A percentile compares a stretch with the other conserved stretches of the same genome.
These are phyloP conservation scores for Sycophaga agraensis DNA, from an alignment of 1,140 invertebrate genomes.

Conservation along the genomic window DNA sequence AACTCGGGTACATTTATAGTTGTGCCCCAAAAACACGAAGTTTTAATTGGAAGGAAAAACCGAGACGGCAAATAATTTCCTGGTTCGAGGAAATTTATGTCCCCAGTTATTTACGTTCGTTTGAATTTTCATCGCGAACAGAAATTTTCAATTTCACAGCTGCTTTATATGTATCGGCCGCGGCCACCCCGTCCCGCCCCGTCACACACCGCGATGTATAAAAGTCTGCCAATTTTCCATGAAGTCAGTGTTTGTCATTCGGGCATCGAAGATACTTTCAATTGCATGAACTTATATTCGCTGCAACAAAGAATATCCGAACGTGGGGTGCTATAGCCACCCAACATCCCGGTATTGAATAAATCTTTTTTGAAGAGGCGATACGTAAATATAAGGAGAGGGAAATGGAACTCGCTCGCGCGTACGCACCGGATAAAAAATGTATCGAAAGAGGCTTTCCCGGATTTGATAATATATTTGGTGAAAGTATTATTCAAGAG, in stretches of 20 bases:
- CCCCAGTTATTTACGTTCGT: background rate
- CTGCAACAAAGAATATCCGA: background rate
- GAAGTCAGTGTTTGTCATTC: background rate
- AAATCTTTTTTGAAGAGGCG: slow-evolving; percentile 23
- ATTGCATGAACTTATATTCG: slow-evolving; percentile 11
- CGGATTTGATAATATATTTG: too few species aligned
- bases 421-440: background rate
- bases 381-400: slow-evolving; percentile 4
- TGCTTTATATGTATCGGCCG: background rate
- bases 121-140: background rate
- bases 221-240: background rate
- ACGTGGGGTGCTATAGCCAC: background rate
- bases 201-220: background rate
- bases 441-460: background rate
- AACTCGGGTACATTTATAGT: too few species aligned
- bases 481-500: too few species aligned
- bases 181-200: too few species aligned
- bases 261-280: background rate
- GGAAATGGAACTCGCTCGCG: background rate
- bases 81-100: too few species aligned
- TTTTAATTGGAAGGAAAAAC: too few species aligned
- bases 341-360: slow-evolving; percentile 8
- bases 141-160: background rate
- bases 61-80: too few species aligned
- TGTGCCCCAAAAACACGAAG: too few species aligned